Evolutionary conservation across 2,113 vertebrate genomes (phyloP), one percentile per base, ranked within the genome.

Genomic region (Osmerus mordax): DNA sequence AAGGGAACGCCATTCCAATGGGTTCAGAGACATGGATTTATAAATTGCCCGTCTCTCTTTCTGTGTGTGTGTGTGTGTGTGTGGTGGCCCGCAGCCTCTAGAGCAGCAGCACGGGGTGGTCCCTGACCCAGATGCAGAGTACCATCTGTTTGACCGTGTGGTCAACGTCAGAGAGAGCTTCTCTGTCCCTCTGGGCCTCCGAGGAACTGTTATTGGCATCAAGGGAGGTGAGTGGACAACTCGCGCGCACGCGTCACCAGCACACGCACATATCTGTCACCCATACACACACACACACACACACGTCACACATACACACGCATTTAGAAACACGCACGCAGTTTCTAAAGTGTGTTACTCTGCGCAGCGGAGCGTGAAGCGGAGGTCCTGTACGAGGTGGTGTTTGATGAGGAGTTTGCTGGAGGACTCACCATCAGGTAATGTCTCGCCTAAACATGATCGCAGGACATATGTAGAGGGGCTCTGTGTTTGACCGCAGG

Each of bases 361-460:
- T 53, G 6, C 18, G 67, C 81, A 99, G 97, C 97, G 70, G 93
- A 91, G 1, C 94, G 95, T 74, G 97, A 99, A 86, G 93, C 94
- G 70, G 97, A 99, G 87, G 92, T 98, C 73, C 92, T 99, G n/a
- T 99, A 95, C 25, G 97, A 99, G 90, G 96, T 99, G 63, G 74
- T 99, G 70, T 99, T 98, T 89, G 97, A 99, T 91, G 96, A 98
- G 79, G 97, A 98, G 72, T 99, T 99, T 89, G 90, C 91, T 65
- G 96, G 97, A 84, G 97, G 97, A 67, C 93, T 99, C 72, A 95
- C 89, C 77, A 93, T 99, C 91, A 97, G 97, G 97, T 99, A 86
- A 77, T 77, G 76, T 16, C 15, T 18, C 18, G 1, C 32, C 16
- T 36, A 28, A 32, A 47, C 41, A 47, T 11, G 9, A 47, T 2